Evolutionary conservation across 2,797 vertebrate species (phyloP).

Genomic region (Bradypus variegatus): DNA sequence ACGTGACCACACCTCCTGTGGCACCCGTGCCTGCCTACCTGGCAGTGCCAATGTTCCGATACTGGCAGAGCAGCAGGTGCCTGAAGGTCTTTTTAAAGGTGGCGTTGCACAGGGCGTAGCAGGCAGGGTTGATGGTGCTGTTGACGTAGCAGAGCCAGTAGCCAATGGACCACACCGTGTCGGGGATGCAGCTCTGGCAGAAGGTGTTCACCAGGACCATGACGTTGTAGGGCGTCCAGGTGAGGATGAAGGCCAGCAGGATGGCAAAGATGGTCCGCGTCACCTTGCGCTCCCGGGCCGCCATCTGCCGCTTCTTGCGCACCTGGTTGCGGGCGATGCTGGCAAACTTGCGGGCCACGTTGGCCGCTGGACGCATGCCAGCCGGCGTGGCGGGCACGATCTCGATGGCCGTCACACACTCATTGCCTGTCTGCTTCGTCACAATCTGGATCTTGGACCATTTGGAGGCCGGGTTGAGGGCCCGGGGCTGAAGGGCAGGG

Average conservation of each 20-base stretch:
- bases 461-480: slow-evolving; percentile 77
- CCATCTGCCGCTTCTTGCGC: slow-evolving; percentile 97
- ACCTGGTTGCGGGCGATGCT: slow-evolving; percentile 97
- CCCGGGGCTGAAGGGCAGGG: slow-evolving; percentile 60
- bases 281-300: slow-evolving; percentile 96
- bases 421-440: slow-evolving; percentile 91
- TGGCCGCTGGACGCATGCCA: slow-evolving; percentile 80
- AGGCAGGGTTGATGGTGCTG: slow-evolving; percentile 91
- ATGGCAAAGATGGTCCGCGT: slow-evolving; percentile 97
- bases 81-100: slow-evolving; percentile 95
- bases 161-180: slow-evolving; percentile 81
- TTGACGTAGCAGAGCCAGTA: slow-evolving; percentile 93
- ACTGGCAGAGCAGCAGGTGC: slow-evolving; percentile 96
- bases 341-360: slow-evolving; percentile 94
- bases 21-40: slow-evolving; percentile 71
- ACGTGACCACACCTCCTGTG: not conserved
- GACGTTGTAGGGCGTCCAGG: slow-evolving; percentile 98
- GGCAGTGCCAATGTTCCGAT: slow-evolving; percentile 90
- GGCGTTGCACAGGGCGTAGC: slow-evolving; percentile 88
- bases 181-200: slow-evolving; percentile 79
- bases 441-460: slow-evolving; percentile 99
- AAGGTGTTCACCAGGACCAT: slow-evolving; percentile 95
- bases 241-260: slow-evolving; percentile 94
- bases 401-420: slow-evolving; percentile 96
- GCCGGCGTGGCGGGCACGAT: slow-evolving; percentile 86